These are phyloP conservation scores for Coreoperca whiteheadi DNA, from an alignment of 2,113 vertebrate species.

Conservation along the genomic window DNA sequence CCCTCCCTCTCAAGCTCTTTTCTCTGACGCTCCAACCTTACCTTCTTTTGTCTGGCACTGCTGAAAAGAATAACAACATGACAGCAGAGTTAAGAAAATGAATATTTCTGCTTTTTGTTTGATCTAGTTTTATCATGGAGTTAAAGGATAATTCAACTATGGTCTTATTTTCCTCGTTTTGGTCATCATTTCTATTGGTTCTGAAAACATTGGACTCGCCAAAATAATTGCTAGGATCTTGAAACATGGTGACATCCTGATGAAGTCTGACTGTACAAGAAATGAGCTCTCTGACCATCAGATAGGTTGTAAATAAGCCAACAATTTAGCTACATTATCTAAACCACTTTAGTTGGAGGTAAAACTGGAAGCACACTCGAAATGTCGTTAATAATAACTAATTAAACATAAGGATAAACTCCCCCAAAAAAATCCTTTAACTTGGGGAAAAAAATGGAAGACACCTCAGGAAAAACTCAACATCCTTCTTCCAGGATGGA, in stretches of 20 bases:
- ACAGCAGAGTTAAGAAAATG: not conserved
- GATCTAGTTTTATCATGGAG: not conserved
- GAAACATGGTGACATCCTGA: not conserved
- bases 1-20: not conserved
- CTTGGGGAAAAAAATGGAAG: too few species aligned
- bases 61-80: not conserved
- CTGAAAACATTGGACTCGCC: not conserved
- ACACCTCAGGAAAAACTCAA: not conserved
- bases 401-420: not conserved
- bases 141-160: not conserved
- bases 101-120: not conserved
- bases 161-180: not conserved
- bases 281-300: too few species aligned
- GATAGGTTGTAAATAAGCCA: not conserved
- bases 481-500: not conserved
- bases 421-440: too few species aligned
- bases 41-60: not conserved
- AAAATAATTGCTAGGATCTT: not conserved
- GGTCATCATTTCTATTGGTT: not conserved
- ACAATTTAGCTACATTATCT: not conserved
- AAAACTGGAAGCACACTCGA: not conserved
- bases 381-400: not conserved
- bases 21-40: conserved; percentile 2
- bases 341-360: not conserved
- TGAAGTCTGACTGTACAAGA: not conserved